Conservation (phyloP, 2,888 invertebrate species). For the Drosophila infuscata region DNA sequence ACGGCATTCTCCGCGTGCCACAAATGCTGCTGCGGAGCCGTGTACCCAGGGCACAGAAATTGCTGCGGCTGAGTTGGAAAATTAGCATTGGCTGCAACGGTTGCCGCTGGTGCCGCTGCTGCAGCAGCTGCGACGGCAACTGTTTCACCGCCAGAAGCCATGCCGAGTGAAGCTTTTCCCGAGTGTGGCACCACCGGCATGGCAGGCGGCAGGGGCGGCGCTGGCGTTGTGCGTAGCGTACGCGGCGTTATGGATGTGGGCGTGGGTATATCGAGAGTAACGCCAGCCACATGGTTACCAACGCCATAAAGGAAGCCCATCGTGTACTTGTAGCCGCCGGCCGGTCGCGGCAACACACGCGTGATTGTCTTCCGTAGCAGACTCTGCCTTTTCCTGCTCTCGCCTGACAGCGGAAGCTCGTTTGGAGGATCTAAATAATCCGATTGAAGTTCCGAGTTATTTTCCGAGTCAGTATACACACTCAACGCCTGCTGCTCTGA, state of each 20-base stretch:
- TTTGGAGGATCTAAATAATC: slow-evolving; percentile 49
- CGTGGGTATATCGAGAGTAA: slow-evolving; percentile 67
- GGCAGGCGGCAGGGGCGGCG: slow-evolving; percentile 28
- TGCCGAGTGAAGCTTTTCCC: slow-evolving; percentile 14
- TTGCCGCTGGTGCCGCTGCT: slow-evolving; percentile 2
- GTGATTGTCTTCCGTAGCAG: slow-evolving; percentile 36
- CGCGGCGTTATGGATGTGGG: slow-evolving; percentile 72
- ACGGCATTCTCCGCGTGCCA: slow-evolving; percentile 72
- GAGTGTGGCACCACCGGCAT: slow-evolving; percentile 19
- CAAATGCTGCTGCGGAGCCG: slow-evolving; percentile 63
- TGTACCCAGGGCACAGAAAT: slow-evolving; percentile 66
- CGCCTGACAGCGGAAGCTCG: slow-evolving; percentile 43
- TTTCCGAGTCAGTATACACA: slow-evolving; percentile 39
- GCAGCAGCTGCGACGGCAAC: slow-evolving; percentile 1
- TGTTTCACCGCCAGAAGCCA: slow-evolving; percentile 31
- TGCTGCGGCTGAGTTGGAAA: slow-evolving; percentile 44
- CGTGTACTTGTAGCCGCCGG: slow-evolving; percentile 72
- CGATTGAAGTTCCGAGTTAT: slow-evolving; percentile 40
- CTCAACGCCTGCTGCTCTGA: slow-evolving; percentile 19
- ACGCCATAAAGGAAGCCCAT: slow-evolving; percentile 73
- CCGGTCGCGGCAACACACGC: slow-evolving; percentile 62
- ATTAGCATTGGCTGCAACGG: slow-evolving; percentile 8
- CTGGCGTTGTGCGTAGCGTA: slow-evolving; percentile 54
- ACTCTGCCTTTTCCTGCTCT: slow-evolving; percentile 24
- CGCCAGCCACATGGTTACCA: slow-evolving; percentile 66